phyloP scores from a whole-genome alignment of 2,113 vertebrate species.

The Chionodraco myersi region DNA sequence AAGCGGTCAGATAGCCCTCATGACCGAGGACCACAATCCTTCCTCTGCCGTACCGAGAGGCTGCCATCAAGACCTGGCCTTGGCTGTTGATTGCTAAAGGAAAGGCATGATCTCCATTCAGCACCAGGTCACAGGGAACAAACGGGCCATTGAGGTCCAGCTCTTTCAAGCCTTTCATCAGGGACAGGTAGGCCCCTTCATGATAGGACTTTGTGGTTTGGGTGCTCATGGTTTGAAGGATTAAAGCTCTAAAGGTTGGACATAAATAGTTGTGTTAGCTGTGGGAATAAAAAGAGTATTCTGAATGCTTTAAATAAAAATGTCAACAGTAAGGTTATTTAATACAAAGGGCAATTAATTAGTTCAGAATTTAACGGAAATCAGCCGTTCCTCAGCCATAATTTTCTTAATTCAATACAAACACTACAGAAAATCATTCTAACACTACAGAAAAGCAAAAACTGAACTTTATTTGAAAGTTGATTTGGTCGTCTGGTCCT shows the following conservation, averaged over 20 bases:
- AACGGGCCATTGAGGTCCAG: constrained; percentile 65
- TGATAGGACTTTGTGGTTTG: neutral
- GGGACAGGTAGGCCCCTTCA: constrained; percentile 62
- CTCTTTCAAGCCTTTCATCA: constrained; percentile 73
- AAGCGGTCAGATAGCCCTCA: constrained; percentile 82
- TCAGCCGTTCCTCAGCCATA: too few species aligned
- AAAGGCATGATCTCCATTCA: constrained; percentile 80
- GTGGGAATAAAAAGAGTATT: neutral
- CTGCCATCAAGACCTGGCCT: constrained; percentile 83
- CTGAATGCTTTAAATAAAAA: neutral
- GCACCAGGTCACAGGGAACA: constrained; percentile 74
- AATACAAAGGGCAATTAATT: neutral
- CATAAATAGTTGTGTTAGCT: too few species aligned
- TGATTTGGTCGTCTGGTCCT: neutral
- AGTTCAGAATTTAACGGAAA: too few species aligned
- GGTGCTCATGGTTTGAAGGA: constrained; percentile 42
- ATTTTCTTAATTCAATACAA: too few species aligned
- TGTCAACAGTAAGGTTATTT: neutral
- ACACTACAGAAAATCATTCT: neutral
- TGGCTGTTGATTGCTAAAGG: constrained; percentile 81
- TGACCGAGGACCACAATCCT: constrained; percentile 88
- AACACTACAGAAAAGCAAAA: neutral
- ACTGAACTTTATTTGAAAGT: neutral
- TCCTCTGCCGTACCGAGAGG: constrained; percentile 84
- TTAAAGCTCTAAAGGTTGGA: too few species aligned